These are phyloP conservation scores for Archips crataeganus DNA, from an alignment of 2,888 invertebrate species.

Conservation along the genomic window DNA sequence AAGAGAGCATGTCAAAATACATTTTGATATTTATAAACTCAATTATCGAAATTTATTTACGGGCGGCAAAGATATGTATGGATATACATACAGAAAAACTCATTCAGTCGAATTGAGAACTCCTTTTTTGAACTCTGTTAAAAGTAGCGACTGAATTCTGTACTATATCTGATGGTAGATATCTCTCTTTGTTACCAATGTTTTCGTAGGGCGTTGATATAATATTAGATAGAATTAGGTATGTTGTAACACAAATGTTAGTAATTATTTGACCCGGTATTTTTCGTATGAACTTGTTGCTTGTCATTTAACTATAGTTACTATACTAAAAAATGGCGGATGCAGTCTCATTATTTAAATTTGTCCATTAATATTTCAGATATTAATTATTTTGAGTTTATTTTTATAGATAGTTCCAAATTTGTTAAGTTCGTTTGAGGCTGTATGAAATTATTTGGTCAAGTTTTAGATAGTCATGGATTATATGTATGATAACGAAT, in stretches of 20 bases:
- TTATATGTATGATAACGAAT: conserved; percentile 44
- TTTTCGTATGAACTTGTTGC: neutral
- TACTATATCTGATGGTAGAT: neutral
- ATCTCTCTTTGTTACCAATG: neutral
- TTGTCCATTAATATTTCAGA: neutral
- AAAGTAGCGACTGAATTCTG: too few relatives aligned
- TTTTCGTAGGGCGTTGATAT: neutral
- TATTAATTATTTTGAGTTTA: neutral
- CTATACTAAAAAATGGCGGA: neutral
- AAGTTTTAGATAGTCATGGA: conserved; percentile 32
- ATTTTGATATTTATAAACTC: too few relatives aligned
- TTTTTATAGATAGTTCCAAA: neutral
- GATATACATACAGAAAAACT: too few relatives aligned
- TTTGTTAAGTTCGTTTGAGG: neutral
- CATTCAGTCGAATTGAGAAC: too few relatives aligned
- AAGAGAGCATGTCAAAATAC: too few relatives aligned
- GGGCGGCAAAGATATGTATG: too few relatives aligned
- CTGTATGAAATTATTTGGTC: conserved; percentile 1
- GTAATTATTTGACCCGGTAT: neutral
- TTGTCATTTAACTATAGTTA: neutral
- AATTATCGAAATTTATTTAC: too few relatives aligned
- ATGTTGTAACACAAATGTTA: neutral
- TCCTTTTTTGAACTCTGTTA: too few relatives aligned
- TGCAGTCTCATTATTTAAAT: neutral
- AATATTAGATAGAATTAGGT: conserved; percentile 1